These are phyloP conservation scores for Boleophthalmus pectinirostris DNA, from an alignment of 2,113 vertebrate genomes.

Conservation along the genomic window DNA sequence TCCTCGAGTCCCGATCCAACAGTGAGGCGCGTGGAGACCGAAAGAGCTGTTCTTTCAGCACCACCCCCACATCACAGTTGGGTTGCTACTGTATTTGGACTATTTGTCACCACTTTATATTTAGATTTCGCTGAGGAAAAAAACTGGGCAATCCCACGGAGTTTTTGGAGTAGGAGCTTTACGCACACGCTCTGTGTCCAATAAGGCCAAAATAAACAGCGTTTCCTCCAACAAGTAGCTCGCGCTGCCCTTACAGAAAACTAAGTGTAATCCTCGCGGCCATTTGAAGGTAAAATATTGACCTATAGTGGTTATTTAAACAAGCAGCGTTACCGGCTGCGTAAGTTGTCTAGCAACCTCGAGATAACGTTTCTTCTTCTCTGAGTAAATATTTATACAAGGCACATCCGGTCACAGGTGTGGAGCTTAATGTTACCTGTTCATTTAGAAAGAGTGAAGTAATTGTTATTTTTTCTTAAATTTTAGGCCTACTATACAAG, in stretches of 20 bases:
- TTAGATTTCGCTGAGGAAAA: constrained; percentile 48
- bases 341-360: constrained; percentile 78
- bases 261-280: constrained; percentile 27
- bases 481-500: not conserved
- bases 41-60: constrained; percentile 87
- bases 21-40: constrained; percentile 41
- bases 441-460: not conserved
- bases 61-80: constrained; percentile 79
- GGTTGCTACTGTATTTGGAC: constrained; percentile 69
- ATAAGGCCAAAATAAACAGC: constrained; percentile 22
- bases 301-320: constrained; percentile 59
- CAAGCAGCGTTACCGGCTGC: constrained; percentile 60
- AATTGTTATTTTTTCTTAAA: not conserved
- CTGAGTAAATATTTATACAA: constrained; percentile 58
- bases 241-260: constrained; percentile 20
- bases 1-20: constrained; percentile 51
- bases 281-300: constrained; percentile 53
- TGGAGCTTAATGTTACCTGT: not conserved
- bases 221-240: constrained; percentile 10
- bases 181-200: not conserved
- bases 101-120: constrained; percentile 69
- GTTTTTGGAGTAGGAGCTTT: constrained; percentile 13
- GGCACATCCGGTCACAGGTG: constrained; percentile 25
- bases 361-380: constrained; percentile 31
- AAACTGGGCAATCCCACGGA: constrained; percentile 62